Conservation (phyloP, 1,140 invertebrate genomes). For the Pantala flavescens region DNA sequence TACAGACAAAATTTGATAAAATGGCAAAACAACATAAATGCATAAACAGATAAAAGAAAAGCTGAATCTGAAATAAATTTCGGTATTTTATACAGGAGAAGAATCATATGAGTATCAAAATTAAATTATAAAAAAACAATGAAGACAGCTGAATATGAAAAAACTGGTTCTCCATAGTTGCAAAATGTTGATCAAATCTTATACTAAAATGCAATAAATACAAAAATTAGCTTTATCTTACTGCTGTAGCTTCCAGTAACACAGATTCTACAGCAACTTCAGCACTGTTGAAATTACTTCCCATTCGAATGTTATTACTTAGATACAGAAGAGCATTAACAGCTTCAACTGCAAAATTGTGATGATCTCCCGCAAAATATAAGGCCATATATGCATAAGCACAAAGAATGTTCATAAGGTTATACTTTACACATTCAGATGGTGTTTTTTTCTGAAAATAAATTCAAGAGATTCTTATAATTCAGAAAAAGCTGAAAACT, state of each 20-base stretch:
- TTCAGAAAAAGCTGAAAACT: not conserved
- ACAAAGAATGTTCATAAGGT: constrained; percentile 56
- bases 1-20: too few species aligned
- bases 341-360: constrained; percentile 46
- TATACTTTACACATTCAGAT: constrained; percentile 46
- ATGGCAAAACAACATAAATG: too few species aligned
- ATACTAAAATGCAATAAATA: too few species aligned
- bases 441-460: constrained; percentile 48
- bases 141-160: too few species aligned
- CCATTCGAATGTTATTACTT: constrained; percentile 46
- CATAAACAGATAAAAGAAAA: too few species aligned
- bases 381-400: constrained; percentile 52
- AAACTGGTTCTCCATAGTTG: too few species aligned
- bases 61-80: too few species aligned
- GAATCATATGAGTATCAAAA: too few species aligned
- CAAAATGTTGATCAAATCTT: too few species aligned
- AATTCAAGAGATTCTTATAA: constrained; percentile 12
- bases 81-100: too few species aligned
- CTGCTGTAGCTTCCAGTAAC: constrained; percentile 42
- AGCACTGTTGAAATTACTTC: constrained; percentile 47
- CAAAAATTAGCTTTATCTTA: constrained; percentile 27
- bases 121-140: too few species aligned
- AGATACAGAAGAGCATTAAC: constrained; percentile 38
- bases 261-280: constrained; percentile 50
- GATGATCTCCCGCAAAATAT: constrained; percentile 59